phyloP scores from a whole-genome alignment of 2,797 vertebrate species.

The Lerista edwardsae region DNA sequence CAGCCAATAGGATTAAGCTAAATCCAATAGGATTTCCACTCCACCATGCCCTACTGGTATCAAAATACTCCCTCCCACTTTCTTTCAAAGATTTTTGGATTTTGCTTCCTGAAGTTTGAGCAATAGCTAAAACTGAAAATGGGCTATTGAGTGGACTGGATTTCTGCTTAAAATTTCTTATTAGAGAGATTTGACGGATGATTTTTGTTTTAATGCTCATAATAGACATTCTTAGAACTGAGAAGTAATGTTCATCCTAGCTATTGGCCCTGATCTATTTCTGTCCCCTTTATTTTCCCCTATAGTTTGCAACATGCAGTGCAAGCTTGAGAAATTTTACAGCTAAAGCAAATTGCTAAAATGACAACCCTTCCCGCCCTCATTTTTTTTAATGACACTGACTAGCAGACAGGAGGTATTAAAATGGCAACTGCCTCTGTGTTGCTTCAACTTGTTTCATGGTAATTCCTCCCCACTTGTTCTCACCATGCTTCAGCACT shows the following conservation, averaged over 20 bases:
- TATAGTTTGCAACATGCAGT: neutral
- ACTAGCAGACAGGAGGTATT: neutral
- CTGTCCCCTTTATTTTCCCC: neutral
- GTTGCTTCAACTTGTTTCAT: neutral
- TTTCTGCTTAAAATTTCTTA: constrained; percentile 21
- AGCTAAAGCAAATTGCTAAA: neutral
- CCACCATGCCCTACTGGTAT: neutral
- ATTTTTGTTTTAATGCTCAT: constrained; percentile 18
- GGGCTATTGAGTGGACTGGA: constrained; percentile 3
- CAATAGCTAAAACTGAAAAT: constrained; percentile 4
- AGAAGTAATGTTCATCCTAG: neutral
- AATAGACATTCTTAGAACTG: constrained; percentile 11
- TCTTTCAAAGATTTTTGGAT: neutral
- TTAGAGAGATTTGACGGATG: constrained; percentile 25
- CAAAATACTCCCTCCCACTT: neutral
- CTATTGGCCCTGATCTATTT: neutral
- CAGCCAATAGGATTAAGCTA: no score
- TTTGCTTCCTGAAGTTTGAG: constrained; percentile 1
- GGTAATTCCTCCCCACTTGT: neutral
- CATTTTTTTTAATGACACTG: neutral
- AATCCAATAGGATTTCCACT: no score
- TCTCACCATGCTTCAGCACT: neutral
- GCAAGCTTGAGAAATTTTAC: neutral
- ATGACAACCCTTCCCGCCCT: neutral
- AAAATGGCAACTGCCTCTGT: neutral